These are phyloP conservation scores for Alligator sinensis DNA, from an alignment of 2,113 vertebrate species.

Conservation along the genomic window DNA sequence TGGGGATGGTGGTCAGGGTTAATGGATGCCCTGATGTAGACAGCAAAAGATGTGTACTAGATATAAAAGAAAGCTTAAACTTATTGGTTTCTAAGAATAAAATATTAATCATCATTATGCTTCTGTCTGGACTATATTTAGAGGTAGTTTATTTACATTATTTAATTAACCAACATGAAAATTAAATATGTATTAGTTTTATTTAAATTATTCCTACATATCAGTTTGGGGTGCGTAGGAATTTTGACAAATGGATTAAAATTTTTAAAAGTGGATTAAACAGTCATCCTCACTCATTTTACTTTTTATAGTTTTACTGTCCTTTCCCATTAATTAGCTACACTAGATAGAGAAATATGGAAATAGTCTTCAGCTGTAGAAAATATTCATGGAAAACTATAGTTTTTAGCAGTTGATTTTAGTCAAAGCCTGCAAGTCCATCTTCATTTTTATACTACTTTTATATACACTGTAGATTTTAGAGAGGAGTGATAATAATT, in stretches of 20 bases:
- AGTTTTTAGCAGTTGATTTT: neutral
- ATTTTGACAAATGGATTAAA: neutral
- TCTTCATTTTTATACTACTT: neutral
- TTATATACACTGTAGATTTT: neutral
- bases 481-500: neutral
- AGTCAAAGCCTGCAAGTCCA: slow-evolving; percentile 20
- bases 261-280: neutral
- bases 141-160: neutral
- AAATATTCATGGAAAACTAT: slow-evolving; percentile 42
- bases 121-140: neutral
- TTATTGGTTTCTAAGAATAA: neutral
- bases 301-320: neutral
- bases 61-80: neutral
- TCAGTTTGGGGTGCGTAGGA: too few species aligned
- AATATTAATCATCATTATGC: neutral
- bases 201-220: neutral
- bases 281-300: neutral
- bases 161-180: neutral
- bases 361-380: neutral
- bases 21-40: neutral
- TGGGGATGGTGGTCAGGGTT: neutral
- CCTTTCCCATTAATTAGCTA: neutral
- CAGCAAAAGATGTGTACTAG: neutral
- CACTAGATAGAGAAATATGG: neutral
- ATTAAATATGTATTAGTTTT: neutral